Evolutionary conservation across 2,113 vertebrate genomes (phyloP).

Genomic region (Pimephales promelas): DNA sequence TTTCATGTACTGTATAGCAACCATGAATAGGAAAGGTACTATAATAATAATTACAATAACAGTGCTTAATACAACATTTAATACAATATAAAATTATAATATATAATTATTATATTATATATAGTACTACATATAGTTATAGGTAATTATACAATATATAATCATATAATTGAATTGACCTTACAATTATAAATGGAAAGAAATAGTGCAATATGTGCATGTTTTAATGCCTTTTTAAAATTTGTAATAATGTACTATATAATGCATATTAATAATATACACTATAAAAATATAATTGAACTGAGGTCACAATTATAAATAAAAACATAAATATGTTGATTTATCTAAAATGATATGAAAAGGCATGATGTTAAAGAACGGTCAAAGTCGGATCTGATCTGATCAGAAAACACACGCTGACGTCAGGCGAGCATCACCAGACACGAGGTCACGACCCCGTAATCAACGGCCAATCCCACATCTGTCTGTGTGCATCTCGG

Average conservation of each 20-base stretch:
- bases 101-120: too few relatives aligned
- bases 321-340: not conserved
- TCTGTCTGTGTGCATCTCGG: conserved; percentile 70
- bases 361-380: not conserved
- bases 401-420: not conserved
- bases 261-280: not conserved
- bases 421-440: not conserved
- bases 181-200: not conserved
- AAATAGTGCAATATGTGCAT: not conserved
- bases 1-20: too few relatives aligned
- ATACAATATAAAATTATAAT: not conserved
- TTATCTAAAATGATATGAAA: too few relatives aligned
- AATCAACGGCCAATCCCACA: conserved; percentile 61
- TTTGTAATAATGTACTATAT: not conserved
- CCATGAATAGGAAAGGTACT: too few relatives aligned
- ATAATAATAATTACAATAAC: not conserved
- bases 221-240: not conserved
- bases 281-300: too few relatives aligned
- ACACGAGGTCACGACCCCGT: conserved; percentile 54
- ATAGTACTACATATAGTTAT: too few relatives aligned
- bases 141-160: not conserved
- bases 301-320: too few relatives aligned
- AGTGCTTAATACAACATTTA: not conserved
- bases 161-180: not conserved
- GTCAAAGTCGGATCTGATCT: not conserved